Evolutionary conservation across 2,888 invertebrate species (phyloP).

Genomic region (Hypena proboscidalis): DNA sequence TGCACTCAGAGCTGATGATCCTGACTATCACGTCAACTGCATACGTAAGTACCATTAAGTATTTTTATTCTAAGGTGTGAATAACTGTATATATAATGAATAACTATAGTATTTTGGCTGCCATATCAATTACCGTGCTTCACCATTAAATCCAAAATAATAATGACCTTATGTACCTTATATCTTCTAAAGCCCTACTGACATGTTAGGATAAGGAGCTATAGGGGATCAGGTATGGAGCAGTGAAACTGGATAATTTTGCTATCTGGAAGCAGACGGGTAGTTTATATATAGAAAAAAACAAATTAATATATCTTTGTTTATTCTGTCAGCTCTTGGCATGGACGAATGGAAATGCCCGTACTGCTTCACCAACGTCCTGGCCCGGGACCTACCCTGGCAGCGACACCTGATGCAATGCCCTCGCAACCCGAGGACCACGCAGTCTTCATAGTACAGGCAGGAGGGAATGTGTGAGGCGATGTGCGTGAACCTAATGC

Average conservation of each 20-base stretch:
- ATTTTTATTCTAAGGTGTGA: too few species aligned
- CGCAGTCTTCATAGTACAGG: conserved; percentile 48
- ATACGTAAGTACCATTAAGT: conserved; percentile 63
- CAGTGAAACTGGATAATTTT: too few species aligned
- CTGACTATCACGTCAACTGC: conserved; percentile 73
- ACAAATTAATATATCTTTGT: neutral
- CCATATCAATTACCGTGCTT: too few species aligned
- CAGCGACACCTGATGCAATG: conserved; percentile 90
- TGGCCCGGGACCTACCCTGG: conserved; percentile 92
- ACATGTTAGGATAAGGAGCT: too few species aligned
- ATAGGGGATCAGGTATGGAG: too few species aligned
- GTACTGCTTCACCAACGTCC: conserved; percentile 92
- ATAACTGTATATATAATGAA: too few species aligned
- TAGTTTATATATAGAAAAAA: too few species aligned
- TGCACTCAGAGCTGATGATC: conserved; percentile 69
- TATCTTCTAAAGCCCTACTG: too few species aligned
- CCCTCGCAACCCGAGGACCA: conserved; percentile 72
- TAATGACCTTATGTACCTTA: too few species aligned
- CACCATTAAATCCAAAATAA: too few species aligned
- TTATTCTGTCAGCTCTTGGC: conserved; percentile 71
- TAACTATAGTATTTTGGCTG: too few species aligned
- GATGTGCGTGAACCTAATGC: neutral
- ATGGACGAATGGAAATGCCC: conserved; percentile 93
- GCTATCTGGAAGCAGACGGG: too few species aligned
- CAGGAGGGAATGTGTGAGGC: neutral